Conservation (phyloP, 2,113 vertebrate species). For the Chaenogobius annularis region DNA sequence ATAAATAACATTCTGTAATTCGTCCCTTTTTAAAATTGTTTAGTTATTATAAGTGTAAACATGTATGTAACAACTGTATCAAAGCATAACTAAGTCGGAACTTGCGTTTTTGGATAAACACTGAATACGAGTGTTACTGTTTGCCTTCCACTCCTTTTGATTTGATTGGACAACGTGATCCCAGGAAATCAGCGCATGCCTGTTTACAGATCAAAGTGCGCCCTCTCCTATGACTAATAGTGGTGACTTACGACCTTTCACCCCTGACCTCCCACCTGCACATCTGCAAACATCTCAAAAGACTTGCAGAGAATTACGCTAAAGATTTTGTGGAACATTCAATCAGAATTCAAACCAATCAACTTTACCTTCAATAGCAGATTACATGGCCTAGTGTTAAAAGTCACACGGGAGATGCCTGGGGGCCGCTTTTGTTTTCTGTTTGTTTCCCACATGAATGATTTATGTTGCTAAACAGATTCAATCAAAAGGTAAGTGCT, state of each 20-base stretch:
- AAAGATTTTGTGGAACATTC: constrained; percentile 19
- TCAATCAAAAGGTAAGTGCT: constrained; percentile 57
- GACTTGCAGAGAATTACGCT: constrained; percentile 4
- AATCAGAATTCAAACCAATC: constrained; percentile 38
- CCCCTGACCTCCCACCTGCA: constrained; percentile 20
- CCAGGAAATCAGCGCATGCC: constrained; percentile 30
- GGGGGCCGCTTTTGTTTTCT: constrained; percentile 37
- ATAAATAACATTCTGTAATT: not conserved
- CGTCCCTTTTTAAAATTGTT: no score
- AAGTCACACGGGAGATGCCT: constrained; percentile 38
- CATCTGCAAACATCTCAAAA: not conserved
- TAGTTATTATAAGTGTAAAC: no score
- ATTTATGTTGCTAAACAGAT: constrained; percentile 55
- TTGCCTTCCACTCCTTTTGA: constrained; percentile 38
- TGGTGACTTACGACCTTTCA: not conserved
- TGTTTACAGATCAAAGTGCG: constrained; percentile 49
- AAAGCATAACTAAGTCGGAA: no score
- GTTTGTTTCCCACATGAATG: constrained; percentile 53
- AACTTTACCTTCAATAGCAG: constrained; percentile 24
- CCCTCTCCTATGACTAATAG: constrained; percentile 27
- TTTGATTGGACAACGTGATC: constrained; percentile 72
- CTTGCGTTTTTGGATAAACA: not conserved
- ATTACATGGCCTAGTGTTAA: constrained; percentile 27
- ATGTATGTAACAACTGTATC: no score
- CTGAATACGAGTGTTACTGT: constrained; percentile 44